Evolutionary conservation across 2,797 vertebrate genomes (phyloP).

Genomic region (Dermochelys coriacea): DNA sequence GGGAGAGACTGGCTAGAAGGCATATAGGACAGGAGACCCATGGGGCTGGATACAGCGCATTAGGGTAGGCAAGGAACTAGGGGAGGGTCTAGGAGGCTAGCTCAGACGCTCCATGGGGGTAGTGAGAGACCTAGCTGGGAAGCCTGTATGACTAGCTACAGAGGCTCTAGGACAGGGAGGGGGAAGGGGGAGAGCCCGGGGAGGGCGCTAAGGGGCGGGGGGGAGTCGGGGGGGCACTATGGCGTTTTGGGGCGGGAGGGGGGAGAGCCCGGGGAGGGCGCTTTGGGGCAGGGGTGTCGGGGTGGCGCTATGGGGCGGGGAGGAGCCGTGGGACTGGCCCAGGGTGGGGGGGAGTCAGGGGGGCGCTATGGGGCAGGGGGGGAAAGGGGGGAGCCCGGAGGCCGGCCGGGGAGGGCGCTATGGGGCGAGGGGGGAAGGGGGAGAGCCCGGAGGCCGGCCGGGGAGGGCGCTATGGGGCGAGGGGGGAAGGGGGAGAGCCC

Average conservation of each 20-base stretch:
- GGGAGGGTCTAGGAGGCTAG: too few relatives aligned
- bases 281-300: too few relatives aligned
- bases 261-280: too few relatives aligned
- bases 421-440: background rate
- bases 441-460: too few relatives aligned
- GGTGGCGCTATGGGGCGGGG: too few relatives aligned
- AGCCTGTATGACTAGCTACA: too few relatives aligned
- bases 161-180: background rate
- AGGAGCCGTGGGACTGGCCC: too few relatives aligned
- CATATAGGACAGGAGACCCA: constrained; percentile 47
- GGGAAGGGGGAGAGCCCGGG: too few relatives aligned
- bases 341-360: background rate
- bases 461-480: background rate
- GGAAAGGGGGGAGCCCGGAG: background rate
- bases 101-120: too few relatives aligned
- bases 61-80: too few relatives aligned
- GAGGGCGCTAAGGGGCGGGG: background rate
- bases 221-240: background rate
- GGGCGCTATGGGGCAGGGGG: background rate
- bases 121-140: too few relatives aligned
- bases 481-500: background rate
- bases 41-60: too few relatives aligned
- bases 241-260: rapidly evolving
- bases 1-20: constrained; percentile 3
- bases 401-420: background rate